phyloP scores from a whole-genome alignment of 1,140 invertebrate species.

The Holcopasites calliopsidis region DNA sequence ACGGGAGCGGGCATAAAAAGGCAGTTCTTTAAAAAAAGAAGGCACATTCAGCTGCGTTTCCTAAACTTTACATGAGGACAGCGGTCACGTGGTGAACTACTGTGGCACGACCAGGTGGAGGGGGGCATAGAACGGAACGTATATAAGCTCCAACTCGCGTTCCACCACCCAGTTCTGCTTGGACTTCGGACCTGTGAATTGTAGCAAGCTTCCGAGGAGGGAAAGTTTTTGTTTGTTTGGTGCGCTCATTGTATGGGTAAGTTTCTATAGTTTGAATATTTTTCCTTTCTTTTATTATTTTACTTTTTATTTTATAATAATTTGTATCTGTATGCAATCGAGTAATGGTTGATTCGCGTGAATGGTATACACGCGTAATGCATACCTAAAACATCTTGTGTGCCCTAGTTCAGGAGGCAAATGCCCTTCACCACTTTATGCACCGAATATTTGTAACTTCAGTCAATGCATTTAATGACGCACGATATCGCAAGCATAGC shows the following conservation, averaged over 20 bases:
- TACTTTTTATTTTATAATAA: background rate
- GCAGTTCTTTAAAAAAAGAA: slow-evolving; percentile 2
- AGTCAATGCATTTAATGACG: background rate
- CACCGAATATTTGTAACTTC: background rate
- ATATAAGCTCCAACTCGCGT: slow-evolving; percentile 60
- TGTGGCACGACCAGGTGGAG: background rate
- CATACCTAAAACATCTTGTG: background rate
- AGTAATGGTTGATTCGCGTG: background rate
- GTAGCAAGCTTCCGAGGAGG: slow-evolving; percentile 54
- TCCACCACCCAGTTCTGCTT: slow-evolving; percentile 67
- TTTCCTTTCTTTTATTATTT: background rate
- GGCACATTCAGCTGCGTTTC: background rate
- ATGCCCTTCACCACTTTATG: slow-evolving; percentile 1
- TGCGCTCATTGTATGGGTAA: slow-evolving; percentile 80
- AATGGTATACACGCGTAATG: too few relatives aligned
- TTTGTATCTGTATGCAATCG: too few relatives aligned
- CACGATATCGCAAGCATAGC: background rate
- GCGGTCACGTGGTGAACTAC: slow-evolving; percentile 51
- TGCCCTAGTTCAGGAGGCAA: slow-evolving; percentile 6
- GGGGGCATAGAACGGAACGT: slow-evolving; percentile 21
- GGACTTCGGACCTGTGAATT: slow-evolving; percentile 69
- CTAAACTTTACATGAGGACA: slow-evolving; percentile 32
- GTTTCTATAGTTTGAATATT: slow-evolving; percentile 25
- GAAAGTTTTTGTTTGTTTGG: slow-evolving; percentile 79
- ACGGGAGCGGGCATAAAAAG: background rate